Evolutionary conservation across 2,797 vertebrate genomes (phyloP), one percentile per base, ranked within the genome.

Genomic region (Acanthopagrus latus): DNA sequence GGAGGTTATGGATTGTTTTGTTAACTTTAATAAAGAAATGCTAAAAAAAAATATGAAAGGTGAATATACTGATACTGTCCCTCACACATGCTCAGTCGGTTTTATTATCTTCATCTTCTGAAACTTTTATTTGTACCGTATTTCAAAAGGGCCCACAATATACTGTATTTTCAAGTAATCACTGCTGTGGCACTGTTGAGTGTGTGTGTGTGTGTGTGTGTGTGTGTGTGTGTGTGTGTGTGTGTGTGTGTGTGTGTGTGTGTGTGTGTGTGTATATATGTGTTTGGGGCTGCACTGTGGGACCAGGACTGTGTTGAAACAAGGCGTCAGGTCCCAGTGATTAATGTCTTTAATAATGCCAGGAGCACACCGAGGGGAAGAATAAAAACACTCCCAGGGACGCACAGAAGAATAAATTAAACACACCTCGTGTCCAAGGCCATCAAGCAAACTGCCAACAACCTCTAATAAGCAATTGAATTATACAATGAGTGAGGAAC

Each of bases 311-410:
- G 47, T 73, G 85, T 74, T 9, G 81, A 91, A 92, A 92, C 86
- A 71, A 94, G 89, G 85, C 76, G 50, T 83, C 80, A 71, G 73
- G 80, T 81, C 56, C 21, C 58, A 7, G 79, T 93, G 94, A 94
- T 93, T 84, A 92, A 94, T 93, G 91, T 51, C 78, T 94, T 94
- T 93, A 94, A 94, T 93, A 94, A 93, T 71, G 72, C 84, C 78
- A 64, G 76, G 62, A 87, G 85, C 88, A 85, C 84, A 87, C 88
- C 21, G 74, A 82, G 81, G 86, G 83, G 82, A 63, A 51, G 69
- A 81, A 88, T 85, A 83, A 86, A 87, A 87, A 78, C 76, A 73
- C 76, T 84, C 82, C 51, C 84, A 75, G 83, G 84, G 80, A 90
- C 4, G 51, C 67, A 51, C 71, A 78, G 87, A 70, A 27, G 80